Conservation (phyloP, 2,113 vertebrate species). For the Ochotona curzoniae region DNA sequence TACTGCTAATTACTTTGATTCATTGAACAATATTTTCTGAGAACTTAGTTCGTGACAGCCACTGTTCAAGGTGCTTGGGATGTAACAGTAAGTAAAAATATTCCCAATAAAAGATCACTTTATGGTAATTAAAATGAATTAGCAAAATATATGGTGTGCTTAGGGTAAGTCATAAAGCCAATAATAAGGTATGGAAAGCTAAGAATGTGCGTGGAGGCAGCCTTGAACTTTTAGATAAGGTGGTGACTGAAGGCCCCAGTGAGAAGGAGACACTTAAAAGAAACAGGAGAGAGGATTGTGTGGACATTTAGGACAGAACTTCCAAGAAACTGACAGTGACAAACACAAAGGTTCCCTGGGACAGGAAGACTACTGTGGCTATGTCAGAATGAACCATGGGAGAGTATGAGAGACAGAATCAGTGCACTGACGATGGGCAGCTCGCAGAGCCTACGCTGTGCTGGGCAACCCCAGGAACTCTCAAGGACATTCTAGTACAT, state of each 20-base stretch:
- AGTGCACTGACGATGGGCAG: neutral
- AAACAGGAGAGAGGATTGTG: neutral
- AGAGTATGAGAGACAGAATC: neutral
- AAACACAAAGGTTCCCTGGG: neutral
- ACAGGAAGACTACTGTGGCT: neutral
- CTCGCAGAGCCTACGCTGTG: neutral
- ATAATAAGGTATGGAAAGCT: neutral
- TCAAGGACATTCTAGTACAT: neutral
- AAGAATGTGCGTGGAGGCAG: neutral
- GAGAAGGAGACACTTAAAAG: neutral
- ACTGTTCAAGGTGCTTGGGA: neutral
- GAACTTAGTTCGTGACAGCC: neutral
- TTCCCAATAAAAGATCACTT: neutral
- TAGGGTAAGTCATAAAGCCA: neutral
- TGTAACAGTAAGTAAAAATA: neutral
- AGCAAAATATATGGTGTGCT: neutral
- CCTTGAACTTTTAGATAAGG: neutral
- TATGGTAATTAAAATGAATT: slow-evolving; percentile 3
- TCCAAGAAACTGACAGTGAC: neutral
- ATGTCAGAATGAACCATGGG: neutral
- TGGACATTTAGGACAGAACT: neutral
- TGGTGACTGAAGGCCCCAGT: neutral
- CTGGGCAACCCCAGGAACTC: neutral
- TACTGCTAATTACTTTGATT: slow-evolving; percentile 27
- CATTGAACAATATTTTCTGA: slow-evolving; percentile 13